Evolutionary conservation across 2,797 vertebrate genomes (phyloP), one percentile per base, ranked within the genome.

Genomic region (Pangasius mekongensis): DNA sequence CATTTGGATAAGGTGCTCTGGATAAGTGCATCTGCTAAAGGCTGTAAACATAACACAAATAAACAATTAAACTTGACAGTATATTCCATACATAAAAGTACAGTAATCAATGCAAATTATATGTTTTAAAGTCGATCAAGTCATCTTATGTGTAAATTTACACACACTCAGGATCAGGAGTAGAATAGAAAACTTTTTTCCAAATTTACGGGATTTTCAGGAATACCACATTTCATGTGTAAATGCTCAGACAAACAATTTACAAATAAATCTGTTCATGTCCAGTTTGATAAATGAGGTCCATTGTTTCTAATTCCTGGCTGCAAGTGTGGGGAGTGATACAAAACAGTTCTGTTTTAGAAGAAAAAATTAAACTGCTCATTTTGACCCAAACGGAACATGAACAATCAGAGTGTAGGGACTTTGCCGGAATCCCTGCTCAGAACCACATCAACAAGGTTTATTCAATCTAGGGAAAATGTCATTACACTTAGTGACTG

Each of bases 401-500:
- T 33, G 30, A 33, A 74, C 10, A 74, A 27, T 43, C 36, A 27
- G 71, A 74, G 3, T 2, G 0, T 47, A 43, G 7, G 36, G 10
- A 5, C 9, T 10, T 47, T 74, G 69, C 39, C 39, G 11, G 22
- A 87, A 54, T 43, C 9, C 78, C 54, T 49, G 54, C 10, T 62
- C 54, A 16, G 10, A 77, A 77, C 11, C 47, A 77, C 74, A n/a
- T 76, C 52, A 58, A 62, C 39, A 69, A 74, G 73, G 39, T 74
- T 74, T 74, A 47, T 74, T 49, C 39, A 49, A 5, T 27, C 73
- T 27, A 49, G 73, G 22, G 11, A 74, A 74, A 74, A 27, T 74
- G 69, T 39, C 16, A 0, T 81, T 73, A 47, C 27, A 9, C 78
- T 73, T n/a, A 47, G 33, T 71, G 77, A 87, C 69, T 81, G 76